Conservation (phyloP, 1,140 invertebrate species). For the Lutraria rhynchaena region DNA sequence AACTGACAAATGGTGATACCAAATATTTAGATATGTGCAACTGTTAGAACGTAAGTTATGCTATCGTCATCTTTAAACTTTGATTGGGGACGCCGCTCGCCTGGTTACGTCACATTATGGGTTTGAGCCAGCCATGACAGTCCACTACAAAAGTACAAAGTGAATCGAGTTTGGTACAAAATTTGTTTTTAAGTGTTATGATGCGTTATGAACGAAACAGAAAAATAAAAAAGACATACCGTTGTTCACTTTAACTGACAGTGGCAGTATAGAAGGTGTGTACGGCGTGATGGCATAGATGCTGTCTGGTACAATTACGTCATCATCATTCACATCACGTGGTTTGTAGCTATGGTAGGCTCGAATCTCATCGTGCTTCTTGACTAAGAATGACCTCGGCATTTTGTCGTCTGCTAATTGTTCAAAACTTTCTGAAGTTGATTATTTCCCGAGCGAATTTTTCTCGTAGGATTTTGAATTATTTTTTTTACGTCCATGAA, state of each 20-base stretch:
- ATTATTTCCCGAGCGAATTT: neutral
- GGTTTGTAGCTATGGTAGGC: slow-evolving; percentile 65
- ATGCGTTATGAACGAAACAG: neutral
- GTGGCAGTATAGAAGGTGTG: slow-evolving; percentile 65
- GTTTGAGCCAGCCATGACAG: too few relatives aligned
- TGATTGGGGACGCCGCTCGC: too few relatives aligned
- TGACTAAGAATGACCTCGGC: slow-evolving; percentile 82
- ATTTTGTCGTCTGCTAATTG: slow-evolving; percentile 69
- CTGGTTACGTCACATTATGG: too few relatives aligned
- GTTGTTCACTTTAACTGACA: slow-evolving; percentile 76
- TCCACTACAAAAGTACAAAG: too few relatives aligned
- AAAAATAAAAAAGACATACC: slow-evolving; percentile 68
- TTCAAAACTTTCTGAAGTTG: neutral
- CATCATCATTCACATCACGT: slow-evolving; percentile 66
- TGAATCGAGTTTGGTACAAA: neutral
- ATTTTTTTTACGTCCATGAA: neutral
- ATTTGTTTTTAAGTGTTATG: neutral
- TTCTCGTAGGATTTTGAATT: neutral
- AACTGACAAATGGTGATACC: too few relatives aligned
- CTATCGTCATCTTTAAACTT: too few relatives aligned
- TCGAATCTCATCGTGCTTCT: slow-evolving; percentile 77
- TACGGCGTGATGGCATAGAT: slow-evolving; percentile 72
- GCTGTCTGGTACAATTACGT: slow-evolving; percentile 62
- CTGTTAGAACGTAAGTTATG: too few relatives aligned
- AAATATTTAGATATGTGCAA: too few relatives aligned